Evolutionary conservation across 2,888 invertebrate species (phyloP).

Genomic region (Drosophila stalkeri): DNA sequence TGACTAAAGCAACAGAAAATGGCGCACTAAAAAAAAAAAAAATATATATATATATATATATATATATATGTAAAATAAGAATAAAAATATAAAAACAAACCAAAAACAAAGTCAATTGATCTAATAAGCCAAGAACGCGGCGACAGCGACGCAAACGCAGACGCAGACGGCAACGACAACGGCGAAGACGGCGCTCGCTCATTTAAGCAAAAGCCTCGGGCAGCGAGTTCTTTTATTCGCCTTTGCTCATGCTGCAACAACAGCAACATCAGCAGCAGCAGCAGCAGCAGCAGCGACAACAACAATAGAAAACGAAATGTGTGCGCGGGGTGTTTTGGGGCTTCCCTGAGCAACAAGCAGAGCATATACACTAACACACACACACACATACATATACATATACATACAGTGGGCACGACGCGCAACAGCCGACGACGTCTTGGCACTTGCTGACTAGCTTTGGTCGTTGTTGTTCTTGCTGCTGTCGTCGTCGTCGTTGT

Average conservation of each 20-base stretch:
- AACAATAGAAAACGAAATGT: conserved; percentile 44
- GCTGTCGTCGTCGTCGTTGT: conserved; percentile 37
- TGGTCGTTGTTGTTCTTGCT: conserved; percentile 47
- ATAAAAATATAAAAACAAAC: conserved; percentile 17
- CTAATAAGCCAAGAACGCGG: conserved; percentile 71
- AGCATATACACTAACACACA: conserved; percentile 33
- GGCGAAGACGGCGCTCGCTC: conserved; percentile 38
- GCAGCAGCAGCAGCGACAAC: conserved; percentile 24
- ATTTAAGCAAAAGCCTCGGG: conserved; percentile 44
- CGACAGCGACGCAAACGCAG: conserved; percentile 30
- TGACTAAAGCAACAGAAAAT: conserved; percentile 40
- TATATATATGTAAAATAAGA: not conserved
- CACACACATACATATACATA: conserved; percentile 25
- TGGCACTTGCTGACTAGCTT: conserved; percentile 73
- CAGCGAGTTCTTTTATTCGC: conserved; percentile 51
- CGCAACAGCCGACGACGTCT: conserved; percentile 70
- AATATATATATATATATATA: not conserved
- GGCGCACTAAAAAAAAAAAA: conserved; percentile 46
- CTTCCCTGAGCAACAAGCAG: conserved; percentile 67
- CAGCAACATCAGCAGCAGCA: conserved; percentile 23
- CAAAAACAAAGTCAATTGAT: conserved; percentile 69
- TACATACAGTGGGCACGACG: conserved; percentile 33
- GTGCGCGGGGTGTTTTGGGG: conserved; percentile 66
- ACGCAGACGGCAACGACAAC: conserved; percentile 28
- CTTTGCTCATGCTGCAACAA: conserved; percentile 44